Conservation (phyloP, 2,888 invertebrate species). For the Lycaena phlaeas region DNA sequence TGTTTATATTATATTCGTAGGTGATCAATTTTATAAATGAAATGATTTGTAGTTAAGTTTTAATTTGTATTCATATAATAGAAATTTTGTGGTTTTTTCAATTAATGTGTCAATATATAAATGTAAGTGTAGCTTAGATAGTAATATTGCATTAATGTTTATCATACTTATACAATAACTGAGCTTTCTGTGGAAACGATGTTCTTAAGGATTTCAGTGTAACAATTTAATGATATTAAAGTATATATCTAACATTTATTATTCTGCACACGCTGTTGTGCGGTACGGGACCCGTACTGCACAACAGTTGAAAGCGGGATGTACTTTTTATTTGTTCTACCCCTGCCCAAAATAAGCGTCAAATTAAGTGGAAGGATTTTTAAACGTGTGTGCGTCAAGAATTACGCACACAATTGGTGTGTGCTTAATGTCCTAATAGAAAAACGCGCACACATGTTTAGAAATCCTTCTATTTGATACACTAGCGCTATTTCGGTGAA, state of each 20-base stretch:
- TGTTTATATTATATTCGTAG: constrained; percentile 45
- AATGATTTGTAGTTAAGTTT: constrained; percentile 33
- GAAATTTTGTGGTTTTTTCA: constrained; percentile 44
- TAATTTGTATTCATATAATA: constrained; percentile 30
- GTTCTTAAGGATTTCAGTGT: constrained; percentile 56
- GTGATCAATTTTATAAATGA: constrained; percentile 24
- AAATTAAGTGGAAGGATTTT: too few species aligned
- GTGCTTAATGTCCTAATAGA: too few species aligned
- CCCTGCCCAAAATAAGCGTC: too few species aligned
- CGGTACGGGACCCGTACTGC: background rate
- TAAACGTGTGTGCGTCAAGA: too few species aligned
- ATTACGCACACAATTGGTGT: too few species aligned
- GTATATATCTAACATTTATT: constrained; percentile 37
- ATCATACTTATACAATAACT: constrained; percentile 35
- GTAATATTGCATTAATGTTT: constrained; percentile 37
- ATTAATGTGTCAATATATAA: constrained; percentile 60
- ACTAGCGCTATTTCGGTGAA: too few species aligned
- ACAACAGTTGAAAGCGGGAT: background rate
- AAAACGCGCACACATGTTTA: too few species aligned
- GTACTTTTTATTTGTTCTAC: background rate
- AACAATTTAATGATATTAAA: constrained; percentile 63
- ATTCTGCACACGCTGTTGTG: constrained; percentile 7
- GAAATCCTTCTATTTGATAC: too few species aligned
- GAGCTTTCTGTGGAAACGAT: constrained; percentile 51
- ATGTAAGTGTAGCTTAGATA: constrained; percentile 47